Evolutionary conservation across 2,797 vertebrate genomes (phyloP), one percentile per base, ranked within the genome.

Genomic region (Antrozous pallidus): DNA sequence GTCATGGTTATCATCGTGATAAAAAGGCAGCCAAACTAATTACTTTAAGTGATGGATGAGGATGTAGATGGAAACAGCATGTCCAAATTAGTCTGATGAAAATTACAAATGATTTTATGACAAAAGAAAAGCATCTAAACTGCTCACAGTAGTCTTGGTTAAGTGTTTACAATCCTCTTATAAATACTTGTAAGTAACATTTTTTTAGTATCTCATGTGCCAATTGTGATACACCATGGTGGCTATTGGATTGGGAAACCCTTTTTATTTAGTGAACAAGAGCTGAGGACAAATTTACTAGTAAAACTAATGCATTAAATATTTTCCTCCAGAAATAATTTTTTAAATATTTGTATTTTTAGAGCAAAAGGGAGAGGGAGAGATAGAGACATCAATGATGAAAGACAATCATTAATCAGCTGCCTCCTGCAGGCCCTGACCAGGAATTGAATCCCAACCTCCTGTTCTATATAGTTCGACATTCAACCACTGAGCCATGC

Each of bases 271-370:
- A 86, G 96, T 97, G 94, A 97, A 90, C 73, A 96, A 18, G 74
- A 79, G 13, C 47, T 94, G 58, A 75, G 67, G 91, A 96, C 86
- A 91, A 90, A 97, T 95, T 78, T 88, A 24, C 51, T 22, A 54
- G 20, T 54, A 85, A 95, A 93, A 95, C 88, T 89, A 75, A 86
- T 93, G 28, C 17, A 93, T 73, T 88, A 93, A 96, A 93, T 95
- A 93, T 96, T 97, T 97, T 97, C 82, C 92, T 96, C 85, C 84
- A 94, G 65, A 95, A 97, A 89, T 94, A 90, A 70, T 82, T 88
- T 93, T 33, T 58, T 13, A 6, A 58, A 58, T 28, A 58, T 58
- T 58, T 58, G 56, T 13, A 13, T 58, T 58, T 58, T 58, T 26
- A 58, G 26, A 58, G 56, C 28, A 12, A 58, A 13, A 58, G 26